These are phyloP conservation scores for Danio rerio DNA, from an alignment of 2,113 vertebrate species.

Conservation along the genomic window GRCz12tu NC_133187.1:7794501-7795000, in stretches of 20 bases:
- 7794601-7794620: not conserved
- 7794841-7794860: not conserved
- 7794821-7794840: not conserved
- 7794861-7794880: not conserved
- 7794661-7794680: not conserved
- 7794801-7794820: not conserved
- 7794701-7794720: not conserved
- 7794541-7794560: not conserved
- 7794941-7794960: too few relatives aligned
- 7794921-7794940: too few relatives aligned
- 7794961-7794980: not conserved
- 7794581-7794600: not conserved
- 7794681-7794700: not conserved
- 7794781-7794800: not conserved
- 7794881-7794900: not conserved
- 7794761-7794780: not conserved
- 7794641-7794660: not conserved
- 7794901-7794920: not conserved
- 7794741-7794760: not conserved
- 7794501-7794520: not conserved
- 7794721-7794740: not conserved
- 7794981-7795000: not conserved
- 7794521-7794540: slow-evolving; percentile 2
- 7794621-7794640: not conserved
- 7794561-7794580: not conserved